Percentiles rank a stretch among this genome's conserved stretches.
Evolutionary conservation across 2,797 vertebrate species (phyloP).

Genomic region (Pangasius krempfi): DNA sequence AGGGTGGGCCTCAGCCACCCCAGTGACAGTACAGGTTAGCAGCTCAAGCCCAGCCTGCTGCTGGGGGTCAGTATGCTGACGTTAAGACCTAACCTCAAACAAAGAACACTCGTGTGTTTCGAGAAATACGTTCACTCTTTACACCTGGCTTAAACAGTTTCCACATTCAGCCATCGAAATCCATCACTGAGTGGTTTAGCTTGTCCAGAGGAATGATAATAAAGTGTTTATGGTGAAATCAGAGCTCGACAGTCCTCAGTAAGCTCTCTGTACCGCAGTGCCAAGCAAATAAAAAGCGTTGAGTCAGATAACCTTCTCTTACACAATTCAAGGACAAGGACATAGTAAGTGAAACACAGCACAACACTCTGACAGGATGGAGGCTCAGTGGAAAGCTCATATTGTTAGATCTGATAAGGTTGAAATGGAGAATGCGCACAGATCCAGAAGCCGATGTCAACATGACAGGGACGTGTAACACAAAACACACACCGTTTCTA

Average conservation of each 20-base stretch:
- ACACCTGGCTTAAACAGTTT: neutral
- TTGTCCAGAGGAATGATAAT: neutral
- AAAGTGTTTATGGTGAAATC: neutral
- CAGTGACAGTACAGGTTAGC: neutral
- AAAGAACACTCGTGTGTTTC: neutral
- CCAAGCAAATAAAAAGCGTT: conserved; percentile 79
- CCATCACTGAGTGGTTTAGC: neutral
- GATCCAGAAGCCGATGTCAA: neutral
- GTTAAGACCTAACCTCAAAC: neutral
- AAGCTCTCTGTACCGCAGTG: conserved; percentile 76
- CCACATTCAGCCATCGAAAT: neutral
- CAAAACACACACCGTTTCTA: neutral
- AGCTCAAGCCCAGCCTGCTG: neutral
- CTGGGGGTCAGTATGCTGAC: neutral
- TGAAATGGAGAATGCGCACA: neutral
- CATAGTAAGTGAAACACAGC: conserved; percentile 63
- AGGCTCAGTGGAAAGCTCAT: neutral
- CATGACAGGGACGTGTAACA: neutral
- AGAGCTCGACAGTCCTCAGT: conserved; percentile 74
- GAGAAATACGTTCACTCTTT: neutral
- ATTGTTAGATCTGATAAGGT: neutral
- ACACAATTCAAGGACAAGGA: conserved; percentile 81
- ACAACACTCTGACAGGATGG: conserved; percentile 38
- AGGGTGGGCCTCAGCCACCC: neutral
- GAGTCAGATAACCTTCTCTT: conserved; percentile 83